Conservation (phyloP, 2,113 vertebrate genomes). For the Odobenus rosmarus region DNA sequence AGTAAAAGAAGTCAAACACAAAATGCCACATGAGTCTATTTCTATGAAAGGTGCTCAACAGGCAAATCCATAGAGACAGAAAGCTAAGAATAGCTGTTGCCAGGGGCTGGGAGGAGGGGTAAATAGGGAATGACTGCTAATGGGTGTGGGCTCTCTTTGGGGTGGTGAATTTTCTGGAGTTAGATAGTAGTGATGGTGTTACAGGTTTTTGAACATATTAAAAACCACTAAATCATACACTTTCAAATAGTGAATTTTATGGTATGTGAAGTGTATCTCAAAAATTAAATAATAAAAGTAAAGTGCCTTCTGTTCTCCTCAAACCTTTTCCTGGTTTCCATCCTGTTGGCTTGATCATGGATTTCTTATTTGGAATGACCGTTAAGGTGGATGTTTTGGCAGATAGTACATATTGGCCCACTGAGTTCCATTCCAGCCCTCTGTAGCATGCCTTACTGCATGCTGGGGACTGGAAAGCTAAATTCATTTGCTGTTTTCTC, state of each 20-base stretch:
- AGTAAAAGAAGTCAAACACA: neutral
- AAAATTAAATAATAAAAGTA: conserved; percentile 1
- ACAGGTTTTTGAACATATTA: neutral
- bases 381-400: neutral
- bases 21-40: neutral
- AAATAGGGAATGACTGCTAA: neutral
- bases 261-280: neutral
- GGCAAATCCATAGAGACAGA: neutral
- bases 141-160: neutral
- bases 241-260: neutral
- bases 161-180: neutral
- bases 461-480: neutral
- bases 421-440: neutral
- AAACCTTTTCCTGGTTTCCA: neutral
- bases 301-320: neutral
- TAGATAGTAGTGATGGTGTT: neutral
- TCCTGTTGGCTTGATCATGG: neutral
- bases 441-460: neutral
- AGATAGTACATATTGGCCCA: neutral
- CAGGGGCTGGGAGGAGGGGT: neutral
- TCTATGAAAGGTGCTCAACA: neutral
- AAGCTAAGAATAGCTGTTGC: too few species aligned
- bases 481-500: neutral
- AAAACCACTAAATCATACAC: neutral
- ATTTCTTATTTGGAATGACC: neutral